phyloP scores from a whole-genome alignment of 2,113 vertebrate species.

The Oryzias melastigma region DNA sequence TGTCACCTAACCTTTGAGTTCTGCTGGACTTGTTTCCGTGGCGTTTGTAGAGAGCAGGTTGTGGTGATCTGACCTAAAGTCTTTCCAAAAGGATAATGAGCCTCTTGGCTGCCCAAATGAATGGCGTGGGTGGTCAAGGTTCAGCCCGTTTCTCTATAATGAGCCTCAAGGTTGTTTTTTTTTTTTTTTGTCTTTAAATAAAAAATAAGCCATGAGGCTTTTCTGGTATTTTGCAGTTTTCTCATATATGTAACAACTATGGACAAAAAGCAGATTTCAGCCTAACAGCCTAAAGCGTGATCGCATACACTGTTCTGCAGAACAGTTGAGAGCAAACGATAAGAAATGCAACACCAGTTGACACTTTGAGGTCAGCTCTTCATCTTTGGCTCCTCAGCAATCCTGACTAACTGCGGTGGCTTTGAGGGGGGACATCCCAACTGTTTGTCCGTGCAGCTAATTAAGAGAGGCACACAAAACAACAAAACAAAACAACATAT shows the following conservation, averaged over 20 bases:
- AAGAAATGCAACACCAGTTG: constrained; percentile 73
- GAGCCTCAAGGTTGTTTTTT: constrained; percentile 51
- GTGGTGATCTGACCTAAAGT: constrained; percentile 64
- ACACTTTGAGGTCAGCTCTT: constrained; percentile 78
- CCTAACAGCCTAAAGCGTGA: constrained; percentile 49
- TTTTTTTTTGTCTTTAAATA: constrained; percentile 37
- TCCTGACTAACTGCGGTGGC: constrained; percentile 68
- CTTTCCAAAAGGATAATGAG: constrained; percentile 74
- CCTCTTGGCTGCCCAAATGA: constrained; percentile 67
- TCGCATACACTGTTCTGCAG: constrained; percentile 43
- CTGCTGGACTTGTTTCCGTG: constrained; percentile 56
- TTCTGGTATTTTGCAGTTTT: constrained; percentile 45
- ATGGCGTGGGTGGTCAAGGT: constrained; percentile 58
- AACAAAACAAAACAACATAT: constrained; percentile 64
- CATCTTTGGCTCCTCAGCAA: constrained; percentile 63
- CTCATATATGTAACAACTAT: constrained; percentile 44
- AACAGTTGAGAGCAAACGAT: constrained; percentile 60
- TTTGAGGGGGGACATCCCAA: constrained; percentile 48
- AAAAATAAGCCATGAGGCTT: constrained; percentile 54
- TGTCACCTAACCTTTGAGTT: constrained; percentile 42
- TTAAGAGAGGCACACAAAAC: constrained; percentile 56
- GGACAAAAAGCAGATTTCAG: constrained; percentile 57
- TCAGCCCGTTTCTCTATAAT: constrained; percentile 62
- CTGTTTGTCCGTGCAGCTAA: constrained; percentile 59
- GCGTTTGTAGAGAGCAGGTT: constrained; percentile 56